These are phyloP conservation scores for Scaptomyza graminum DNA, from an alignment of 1,140 invertebrate genomes.

Conservation along the genomic window DNA sequence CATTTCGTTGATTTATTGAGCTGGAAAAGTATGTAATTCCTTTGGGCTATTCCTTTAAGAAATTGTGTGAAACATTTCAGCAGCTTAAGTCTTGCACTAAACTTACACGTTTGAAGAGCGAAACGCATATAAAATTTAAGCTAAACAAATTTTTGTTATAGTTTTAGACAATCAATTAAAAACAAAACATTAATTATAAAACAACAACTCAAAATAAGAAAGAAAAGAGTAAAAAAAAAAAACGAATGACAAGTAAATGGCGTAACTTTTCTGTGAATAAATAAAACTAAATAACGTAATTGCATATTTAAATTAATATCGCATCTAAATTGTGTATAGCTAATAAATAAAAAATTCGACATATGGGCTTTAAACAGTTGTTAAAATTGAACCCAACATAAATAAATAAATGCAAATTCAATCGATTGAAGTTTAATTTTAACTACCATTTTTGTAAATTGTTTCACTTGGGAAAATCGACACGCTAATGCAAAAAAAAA, in stretches of 20 bases:
- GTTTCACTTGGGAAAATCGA: conserved; percentile 82
- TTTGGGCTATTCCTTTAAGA: conserved; percentile 1
- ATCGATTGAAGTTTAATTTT: conserved; percentile 56
- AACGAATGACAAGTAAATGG: conserved; percentile 79
- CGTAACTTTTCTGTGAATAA: conserved; percentile 81
- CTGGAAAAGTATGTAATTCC: not conserved
- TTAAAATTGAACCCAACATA: conserved; percentile 22
- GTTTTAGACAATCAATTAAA: conserved; percentile 78
- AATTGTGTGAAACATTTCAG: conserved; percentile 1
- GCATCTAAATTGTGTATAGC: conserved; percentile 47
- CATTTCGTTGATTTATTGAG: conserved; percentile 2
- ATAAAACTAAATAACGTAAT: conserved; percentile 61
- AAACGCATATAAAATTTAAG: conserved; percentile 43
- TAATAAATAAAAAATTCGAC: conserved; percentile 12
- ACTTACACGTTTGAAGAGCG: conserved; percentile 25
- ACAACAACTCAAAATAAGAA: conserved; percentile 32
- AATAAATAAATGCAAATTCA: conserved; percentile 21
- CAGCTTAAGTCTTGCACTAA: conserved; percentile 22
- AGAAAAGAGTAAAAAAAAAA: conserved; percentile 21
- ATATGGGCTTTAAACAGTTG: conserved; percentile 22
- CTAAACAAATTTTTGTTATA: conserved; percentile 75
- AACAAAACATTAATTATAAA: conserved; percentile 50
- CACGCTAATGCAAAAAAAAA: conserved; percentile 73
- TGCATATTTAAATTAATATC: conserved; percentile 54
- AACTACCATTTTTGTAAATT: conserved; percentile 79